A percentile compares a stretch with the other conserved stretches of the same genome.
phyloP scores from a whole-genome alignment of 2,113 vertebrate genomes.

The Melanocharis versteri region DNA sequence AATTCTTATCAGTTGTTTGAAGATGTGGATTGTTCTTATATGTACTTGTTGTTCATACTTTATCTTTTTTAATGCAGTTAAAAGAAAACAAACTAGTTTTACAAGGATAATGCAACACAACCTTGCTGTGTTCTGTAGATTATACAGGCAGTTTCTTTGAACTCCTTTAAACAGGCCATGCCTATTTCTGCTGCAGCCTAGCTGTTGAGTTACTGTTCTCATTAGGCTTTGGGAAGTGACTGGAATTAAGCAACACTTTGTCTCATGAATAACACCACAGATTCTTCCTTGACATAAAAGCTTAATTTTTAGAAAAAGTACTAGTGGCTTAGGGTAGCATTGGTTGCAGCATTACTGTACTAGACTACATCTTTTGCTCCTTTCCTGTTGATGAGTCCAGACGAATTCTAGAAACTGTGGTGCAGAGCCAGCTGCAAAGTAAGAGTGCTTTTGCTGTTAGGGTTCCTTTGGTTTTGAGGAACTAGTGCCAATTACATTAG shows the following conservation, averaged over 20 bases:
- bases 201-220: not conserved
- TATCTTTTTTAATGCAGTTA: not conserved
- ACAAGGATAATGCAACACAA: not conserved
- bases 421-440: not conserved
- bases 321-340: not conserved
- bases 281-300: not conserved
- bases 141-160: not conserved
- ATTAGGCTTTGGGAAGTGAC: not conserved
- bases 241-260: not conserved
- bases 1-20: not conserved
- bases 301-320: not conserved
- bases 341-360: not conserved
- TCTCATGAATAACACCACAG: not conserved
- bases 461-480: not conserved
- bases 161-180: not conserved
- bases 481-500: not conserved
- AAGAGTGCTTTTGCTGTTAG: not conserved
- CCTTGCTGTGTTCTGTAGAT: not conserved
- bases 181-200: not conserved
- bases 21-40: not conserved
- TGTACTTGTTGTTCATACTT: not conserved
- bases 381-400: not conserved
- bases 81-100: not conserved
- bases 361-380: not conserved
- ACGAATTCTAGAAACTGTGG: not conserved